Evolutionary conservation across 2,888 invertebrate species (phyloP), one percentile per base, ranked within the genome.

Genomic region (Polydrusus cervinus): DNA sequence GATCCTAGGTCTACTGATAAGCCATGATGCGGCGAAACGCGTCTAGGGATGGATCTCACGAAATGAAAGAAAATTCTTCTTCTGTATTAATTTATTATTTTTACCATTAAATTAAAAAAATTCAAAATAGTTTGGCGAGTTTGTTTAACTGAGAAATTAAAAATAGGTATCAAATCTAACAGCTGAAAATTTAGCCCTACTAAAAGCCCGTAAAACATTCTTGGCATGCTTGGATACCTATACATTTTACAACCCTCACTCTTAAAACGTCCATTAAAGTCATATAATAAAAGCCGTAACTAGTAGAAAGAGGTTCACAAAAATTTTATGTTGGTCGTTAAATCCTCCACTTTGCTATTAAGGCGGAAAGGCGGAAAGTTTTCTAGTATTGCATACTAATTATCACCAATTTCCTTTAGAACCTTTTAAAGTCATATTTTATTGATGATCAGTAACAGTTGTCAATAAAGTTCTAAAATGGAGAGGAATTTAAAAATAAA

Each of bases 251-350:
- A 67, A 60, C 60, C 49, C 61, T 67, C 67, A 67, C 57, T 66
- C 30, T 55, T 72, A 72, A 66, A 67, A 57, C 40, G 66, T 25
- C 65, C 66, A 65, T 72, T 55, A 72, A 72, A 72, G 57, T 60
- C 38, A 30, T 67, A 67, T 72, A 66, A 72, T 66, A 67, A 72
- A 72, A 34, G 57, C 65, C 65, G 20, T 65, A 71, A 65, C 65
- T 53, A 55, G 64, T 45, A n/a, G 25, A 65, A 57, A 69, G 57
- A 64, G 71, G 55, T 53, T 65, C 57, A 45, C 65, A 71, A 71
- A 65, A 49, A 49, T 65, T 65, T 65, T 65, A 65, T 65, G 65
- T 34, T 16, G 3, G 47, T 65, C 65, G 65, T 65, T 49, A 65
- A 65, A 51, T 49, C 65, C 49, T 62, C 45, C 45, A 45, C 45